Percentiles rank a stretch among this genome's conserved stretches.
Conservation (phyloP, 2,113 vertebrate genomes). For the Athene noctua region DNA sequence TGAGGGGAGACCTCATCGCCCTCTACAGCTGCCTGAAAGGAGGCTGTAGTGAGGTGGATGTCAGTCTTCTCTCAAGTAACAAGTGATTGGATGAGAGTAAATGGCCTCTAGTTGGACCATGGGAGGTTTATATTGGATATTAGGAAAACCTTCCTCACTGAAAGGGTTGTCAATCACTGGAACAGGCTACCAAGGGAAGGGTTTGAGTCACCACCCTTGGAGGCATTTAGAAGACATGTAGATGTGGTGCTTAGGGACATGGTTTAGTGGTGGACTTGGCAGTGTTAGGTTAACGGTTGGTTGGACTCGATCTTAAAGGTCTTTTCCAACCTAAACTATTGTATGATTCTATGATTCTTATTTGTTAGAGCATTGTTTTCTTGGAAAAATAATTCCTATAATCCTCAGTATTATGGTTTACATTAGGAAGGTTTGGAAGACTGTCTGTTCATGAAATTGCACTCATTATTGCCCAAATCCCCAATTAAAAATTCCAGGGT, state of each 20-base stretch:
- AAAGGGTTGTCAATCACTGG: not conserved
- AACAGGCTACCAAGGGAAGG: not conserved
- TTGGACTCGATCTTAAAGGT: not conserved
- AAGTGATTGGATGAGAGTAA: not conserved
- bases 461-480: not conserved
- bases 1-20: no score
- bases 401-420: not conserved
- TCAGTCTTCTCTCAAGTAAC: no score
- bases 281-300: fast-evolving
- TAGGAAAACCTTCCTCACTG: not conserved
- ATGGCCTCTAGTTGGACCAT: not conserved
- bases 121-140: not conserved
- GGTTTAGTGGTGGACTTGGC: not conserved
- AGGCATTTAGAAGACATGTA: not conserved
- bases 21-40: no score
- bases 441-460: not conserved
- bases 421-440: not conserved
- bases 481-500: not conserved
- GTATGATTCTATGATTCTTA: not conserved
- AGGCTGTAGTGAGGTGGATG: no score
- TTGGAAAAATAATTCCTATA: not conserved
- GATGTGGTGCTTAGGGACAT: no score
- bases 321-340: not conserved
- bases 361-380: not conserved
- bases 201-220: not conserved